Conservation (phyloP, 2,888 invertebrate genomes). For the Harpalus rubripes region DNA sequence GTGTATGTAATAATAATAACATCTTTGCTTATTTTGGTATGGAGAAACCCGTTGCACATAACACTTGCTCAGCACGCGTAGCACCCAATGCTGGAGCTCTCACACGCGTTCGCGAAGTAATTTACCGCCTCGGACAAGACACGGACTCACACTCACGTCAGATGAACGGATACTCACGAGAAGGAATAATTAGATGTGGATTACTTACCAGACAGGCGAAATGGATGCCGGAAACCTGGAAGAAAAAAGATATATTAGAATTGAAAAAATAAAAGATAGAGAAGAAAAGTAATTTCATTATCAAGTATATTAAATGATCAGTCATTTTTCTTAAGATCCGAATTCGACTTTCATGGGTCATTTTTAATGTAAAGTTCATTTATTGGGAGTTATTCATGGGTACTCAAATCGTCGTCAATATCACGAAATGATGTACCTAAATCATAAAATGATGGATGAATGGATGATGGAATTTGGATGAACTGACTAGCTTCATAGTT, state of each 20-base stretch:
- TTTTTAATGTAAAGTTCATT: too few species aligned
- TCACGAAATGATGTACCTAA: too few species aligned
- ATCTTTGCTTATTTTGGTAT: background rate
- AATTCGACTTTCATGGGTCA: too few species aligned
- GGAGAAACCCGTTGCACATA: constrained; percentile 33
- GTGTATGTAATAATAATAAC: background rate
- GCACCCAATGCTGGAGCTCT: background rate
- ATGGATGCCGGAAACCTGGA: background rate
- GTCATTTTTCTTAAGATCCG: too few species aligned
- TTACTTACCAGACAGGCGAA: background rate
- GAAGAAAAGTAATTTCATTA: too few species aligned
- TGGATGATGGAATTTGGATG: too few species aligned
- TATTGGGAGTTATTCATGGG: too few species aligned
- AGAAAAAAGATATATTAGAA: background rate
- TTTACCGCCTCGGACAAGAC: constrained; percentile 14
- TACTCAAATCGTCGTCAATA: too few species aligned
- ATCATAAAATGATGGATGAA: too few species aligned
- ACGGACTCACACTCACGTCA: background rate
- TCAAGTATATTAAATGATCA: too few species aligned
- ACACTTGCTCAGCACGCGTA: constrained; percentile 36
- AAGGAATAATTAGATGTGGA: background rate
- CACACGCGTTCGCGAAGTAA: constrained; percentile 22
- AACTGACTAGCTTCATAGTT: too few species aligned
- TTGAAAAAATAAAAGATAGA: background rate
- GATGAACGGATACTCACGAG: background rate